Base-by-base conservation (phyloP, 37 sponge, comb jelly and placozoan genomes). In the Diacarnus erythraeanus region DNA sequence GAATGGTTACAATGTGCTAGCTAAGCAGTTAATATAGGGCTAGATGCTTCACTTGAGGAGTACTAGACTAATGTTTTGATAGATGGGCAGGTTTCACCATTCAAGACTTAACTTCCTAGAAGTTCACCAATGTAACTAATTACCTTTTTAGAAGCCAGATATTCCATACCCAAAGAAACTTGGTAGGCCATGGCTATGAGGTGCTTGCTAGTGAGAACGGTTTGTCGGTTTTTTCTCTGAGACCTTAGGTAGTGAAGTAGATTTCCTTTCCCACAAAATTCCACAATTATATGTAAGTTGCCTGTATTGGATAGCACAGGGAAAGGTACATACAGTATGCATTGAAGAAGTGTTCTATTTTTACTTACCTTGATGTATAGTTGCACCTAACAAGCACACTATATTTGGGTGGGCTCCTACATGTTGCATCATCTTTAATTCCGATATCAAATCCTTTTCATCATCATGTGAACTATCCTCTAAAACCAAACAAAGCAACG, bases 331-430 rank as follows among this genome's bases (percentile, higher is more conserved):
- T 12, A 71, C n/a, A n/a, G n/a, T n/a, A n/a, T n/a, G n/a, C n/a
- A n/a, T n/a, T n/a, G n/a, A n/a, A n/a, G 72, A 42, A 17, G 8
- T n/a, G 35, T 8, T 9, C 72, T 38, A 33, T n/a, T 36, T 2
- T 39, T 21, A 69, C 70, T 40, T 15, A 83, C 83, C 67, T 4
- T 61, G 51, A 33, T 75, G 47, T 10, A 78, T 42, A 35, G 80
- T 25, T 3, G 75, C 86, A 35, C 86, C 86, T 18, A 79, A 37
- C 0, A 86, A 69, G 21, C 75, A 43, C 42, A 86, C 75, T 37
- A 86, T 74, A 66, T 86, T 79, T 0, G 60, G 63, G 59, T 86
- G 86, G n/a, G 23, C 23, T 38, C 86, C 86, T 1, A 86, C 80
- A 74, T 68, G 75, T 58, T 80, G 67, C 34, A 86, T 59, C 21